A percentile compares a stretch with the other conserved stretches of the same genome.
These are phyloP conservation scores for Cheilosia pagana DNA, from an alignment of 2,888 invertebrate genomes.

Conservation along the genomic window DNA sequence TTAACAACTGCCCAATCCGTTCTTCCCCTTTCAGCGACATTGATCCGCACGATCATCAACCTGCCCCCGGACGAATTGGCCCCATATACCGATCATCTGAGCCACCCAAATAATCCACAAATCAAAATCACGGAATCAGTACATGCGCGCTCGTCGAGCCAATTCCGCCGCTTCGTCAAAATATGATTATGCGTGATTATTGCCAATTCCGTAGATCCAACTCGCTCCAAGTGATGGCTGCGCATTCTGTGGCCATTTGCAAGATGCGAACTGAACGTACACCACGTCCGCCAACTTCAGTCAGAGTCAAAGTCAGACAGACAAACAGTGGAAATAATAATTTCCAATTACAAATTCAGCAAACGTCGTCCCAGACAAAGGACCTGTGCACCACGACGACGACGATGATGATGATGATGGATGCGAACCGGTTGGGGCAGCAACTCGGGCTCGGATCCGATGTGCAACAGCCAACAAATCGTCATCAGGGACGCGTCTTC, in stretches of 20 bases:
- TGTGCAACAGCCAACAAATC: slow-evolving; percentile 74
- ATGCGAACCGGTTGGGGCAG: slow-evolving; percentile 66
- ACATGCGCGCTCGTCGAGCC: slow-evolving; percentile 48
- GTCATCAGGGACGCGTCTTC: slow-evolving; percentile 53
- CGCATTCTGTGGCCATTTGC: slow-evolving; percentile 62
- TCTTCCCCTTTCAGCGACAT: background rate
- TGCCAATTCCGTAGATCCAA: slow-evolving; percentile 69
- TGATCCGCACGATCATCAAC: slow-evolving; percentile 47
- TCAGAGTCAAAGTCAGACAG: slow-evolving; percentile 56
- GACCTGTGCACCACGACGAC: slow-evolving; percentile 13
- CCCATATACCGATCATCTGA: slow-evolving; percentile 13
- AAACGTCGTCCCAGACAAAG: slow-evolving; percentile 78
- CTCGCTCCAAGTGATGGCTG: slow-evolving; percentile 54
- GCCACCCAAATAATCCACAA: slow-evolving; percentile 69
- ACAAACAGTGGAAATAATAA: slow-evolving; percentile 75
- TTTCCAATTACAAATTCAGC: slow-evolving; percentile 81
- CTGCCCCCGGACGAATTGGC: slow-evolving; percentile 23
- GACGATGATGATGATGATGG: slow-evolving; percentile 67
- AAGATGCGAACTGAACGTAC: slow-evolving; percentile 56
- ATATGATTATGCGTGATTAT: slow-evolving; percentile 74
- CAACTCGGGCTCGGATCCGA: slow-evolving; percentile 49
- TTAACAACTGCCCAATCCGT: too few species aligned
- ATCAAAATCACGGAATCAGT: slow-evolving; percentile 68
- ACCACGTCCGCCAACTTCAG: slow-evolving; percentile 31
- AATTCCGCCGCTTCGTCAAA: slow-evolving; percentile 61